Evolutionary conservation across 1,140 invertebrate species (phyloP).

Genomic region (Penaeus indicus): DNA sequence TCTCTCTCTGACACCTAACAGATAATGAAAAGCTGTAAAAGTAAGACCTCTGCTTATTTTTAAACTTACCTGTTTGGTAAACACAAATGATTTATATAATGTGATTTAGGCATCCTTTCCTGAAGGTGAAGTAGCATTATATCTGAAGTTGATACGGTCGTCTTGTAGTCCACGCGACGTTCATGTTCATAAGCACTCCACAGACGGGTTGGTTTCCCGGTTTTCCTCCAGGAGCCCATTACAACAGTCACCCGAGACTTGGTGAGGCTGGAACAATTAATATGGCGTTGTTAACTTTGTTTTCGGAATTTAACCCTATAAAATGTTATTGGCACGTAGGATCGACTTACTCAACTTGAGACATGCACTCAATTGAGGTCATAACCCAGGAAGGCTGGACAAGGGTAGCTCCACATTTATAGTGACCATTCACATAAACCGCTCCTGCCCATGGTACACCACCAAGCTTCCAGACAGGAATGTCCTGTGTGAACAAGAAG

Average conservation of each 20-base stretch:
- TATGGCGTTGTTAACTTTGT: not conserved
- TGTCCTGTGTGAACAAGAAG: constrained; percentile 22
- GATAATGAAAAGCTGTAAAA: no score
- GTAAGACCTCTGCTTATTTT: not conserved
- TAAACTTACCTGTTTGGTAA: constrained; percentile 18
- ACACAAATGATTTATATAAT: constrained; percentile 39
- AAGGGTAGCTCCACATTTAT: constrained; percentile 39
- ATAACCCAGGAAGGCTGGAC: constrained; percentile 39
- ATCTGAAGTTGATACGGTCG: not conserved
- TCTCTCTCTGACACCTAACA: no score
- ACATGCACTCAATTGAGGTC: constrained; percentile 41
- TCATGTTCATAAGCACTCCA: constrained; percentile 45
- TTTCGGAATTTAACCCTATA: not conserved
- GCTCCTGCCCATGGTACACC: constrained; percentile 41
- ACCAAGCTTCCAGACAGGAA: constrained; percentile 38
- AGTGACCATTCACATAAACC: constrained; percentile 39
- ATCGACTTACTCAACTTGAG: constrained; percentile 9
- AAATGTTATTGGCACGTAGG: not conserved
- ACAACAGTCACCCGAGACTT: constrained; percentile 8
- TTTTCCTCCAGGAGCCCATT: constrained; percentile 39
- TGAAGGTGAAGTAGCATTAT: constrained; percentile 31
- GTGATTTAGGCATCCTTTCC: constrained; percentile 42
- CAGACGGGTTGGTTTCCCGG: constrained; percentile 24
- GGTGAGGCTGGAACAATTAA: constrained; percentile 8
- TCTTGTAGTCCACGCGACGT: constrained; percentile 8